Conservation (phyloP, 2,113 vertebrate species). For the Callithrix jacchus region DNA sequence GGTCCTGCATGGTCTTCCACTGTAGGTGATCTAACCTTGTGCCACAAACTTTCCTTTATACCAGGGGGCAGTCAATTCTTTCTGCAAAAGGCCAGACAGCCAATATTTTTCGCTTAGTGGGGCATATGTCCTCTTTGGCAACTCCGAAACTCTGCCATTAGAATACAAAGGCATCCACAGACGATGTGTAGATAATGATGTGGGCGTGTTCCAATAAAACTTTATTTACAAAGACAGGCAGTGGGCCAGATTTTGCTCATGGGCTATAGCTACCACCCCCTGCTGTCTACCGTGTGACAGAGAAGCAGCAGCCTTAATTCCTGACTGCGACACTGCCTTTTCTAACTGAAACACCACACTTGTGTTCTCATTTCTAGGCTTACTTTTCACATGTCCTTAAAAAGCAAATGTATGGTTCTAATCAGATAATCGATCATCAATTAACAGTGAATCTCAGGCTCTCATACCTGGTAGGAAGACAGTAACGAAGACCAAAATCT, state of each 20-base stretch:
- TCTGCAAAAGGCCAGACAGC: not conserved
- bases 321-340: not conserved
- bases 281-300: not conserved
- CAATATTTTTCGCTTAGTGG: not conserved
- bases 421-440: not conserved
- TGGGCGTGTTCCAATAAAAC: not conserved
- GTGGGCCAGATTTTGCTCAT: not conserved
- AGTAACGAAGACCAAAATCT: not conserved
- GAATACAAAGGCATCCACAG: not conserved
- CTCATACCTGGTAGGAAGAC: rapidly evolving
- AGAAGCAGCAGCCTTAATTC: not conserved
- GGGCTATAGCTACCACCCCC: rapidly evolving
- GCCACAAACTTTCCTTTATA: not conserved
- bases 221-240: not conserved
- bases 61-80: too few relatives aligned
- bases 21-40: not conserved
- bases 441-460: not conserved
- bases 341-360: not conserved
- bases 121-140: not conserved
- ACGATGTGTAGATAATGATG: not conserved
- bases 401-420: not conserved
- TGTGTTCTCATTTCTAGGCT: not conserved
- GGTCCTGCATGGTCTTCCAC: not conserved
- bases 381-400: not conserved
- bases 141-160: not conserved